These are phyloP conservation scores for Chondrosia reniformis DNA, from an alignment of 37 sponge, comb jelly and placozoan genomes.

Conservation along the genomic window DNA sequence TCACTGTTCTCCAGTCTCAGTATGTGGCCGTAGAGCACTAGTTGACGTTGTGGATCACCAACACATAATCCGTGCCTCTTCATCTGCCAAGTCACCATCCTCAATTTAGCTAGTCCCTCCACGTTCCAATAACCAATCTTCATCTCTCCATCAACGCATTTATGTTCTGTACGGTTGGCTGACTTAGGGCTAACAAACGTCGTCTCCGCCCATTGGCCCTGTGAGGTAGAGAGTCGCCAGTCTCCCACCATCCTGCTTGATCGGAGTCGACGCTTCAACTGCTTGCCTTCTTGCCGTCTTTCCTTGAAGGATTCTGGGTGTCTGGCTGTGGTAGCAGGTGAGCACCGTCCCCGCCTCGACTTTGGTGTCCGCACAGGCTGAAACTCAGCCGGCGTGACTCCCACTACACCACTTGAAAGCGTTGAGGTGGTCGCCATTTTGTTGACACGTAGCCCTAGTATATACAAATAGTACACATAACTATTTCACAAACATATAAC, in stretches of 20 bases:
- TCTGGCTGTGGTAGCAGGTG: background rate
- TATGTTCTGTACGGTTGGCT: background rate
- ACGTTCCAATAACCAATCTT: no score
- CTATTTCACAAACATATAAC: no score
- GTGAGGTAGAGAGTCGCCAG: background rate
- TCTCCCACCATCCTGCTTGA: background rate
- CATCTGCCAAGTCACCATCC: background rate
- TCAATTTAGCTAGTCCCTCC: slow-evolving; percentile 3
- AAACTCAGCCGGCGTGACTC: background rate
- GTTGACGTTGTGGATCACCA: background rate
- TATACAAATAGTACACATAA: no score
- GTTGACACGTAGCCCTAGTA: no score
- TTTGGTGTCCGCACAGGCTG: slow-evolving; percentile 1
- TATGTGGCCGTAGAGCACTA: no score
- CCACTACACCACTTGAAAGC: background rate
- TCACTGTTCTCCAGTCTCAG: no score
- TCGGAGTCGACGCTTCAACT: background rate
- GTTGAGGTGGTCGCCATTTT: background rate
- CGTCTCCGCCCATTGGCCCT: background rate
- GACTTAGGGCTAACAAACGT: background rate
- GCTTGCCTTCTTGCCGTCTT: background rate
- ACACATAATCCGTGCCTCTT: background rate
- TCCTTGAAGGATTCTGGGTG: background rate
- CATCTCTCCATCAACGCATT: background rate
- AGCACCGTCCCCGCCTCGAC: background rate